Percentiles rank a stretch among this genome's conserved stretches.
Evolutionary conservation across 2,888 invertebrate genomes (phyloP).

Genomic region (Synanthedon myopaeformis): DNA sequence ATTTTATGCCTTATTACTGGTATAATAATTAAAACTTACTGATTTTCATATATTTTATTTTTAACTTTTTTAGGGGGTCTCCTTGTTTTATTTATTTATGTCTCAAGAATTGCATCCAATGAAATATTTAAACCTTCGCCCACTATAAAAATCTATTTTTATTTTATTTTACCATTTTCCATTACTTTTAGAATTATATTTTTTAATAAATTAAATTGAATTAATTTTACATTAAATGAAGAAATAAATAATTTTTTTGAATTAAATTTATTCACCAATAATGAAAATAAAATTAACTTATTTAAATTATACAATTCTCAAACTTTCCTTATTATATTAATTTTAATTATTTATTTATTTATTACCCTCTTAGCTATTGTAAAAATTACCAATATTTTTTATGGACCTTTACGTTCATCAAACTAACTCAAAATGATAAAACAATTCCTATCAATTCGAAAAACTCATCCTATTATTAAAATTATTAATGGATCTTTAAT

Average conservation of each 20-base stretch:
- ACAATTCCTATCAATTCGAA: conserved; percentile 44
- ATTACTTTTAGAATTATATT: conserved; percentile 20
- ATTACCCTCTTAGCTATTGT: conserved; percentile 69
- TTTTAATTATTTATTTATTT: conserved; percentile 72
- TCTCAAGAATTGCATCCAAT: conserved; percentile 73
- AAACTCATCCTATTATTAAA: conserved; percentile 61
- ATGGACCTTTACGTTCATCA: conserved; percentile 59
- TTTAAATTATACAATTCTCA: conserved; percentile 67
- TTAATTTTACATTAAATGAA: conserved; percentile 36
- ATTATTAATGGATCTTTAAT: conserved; percentile 71
- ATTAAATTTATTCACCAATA: conserved; percentile 22
- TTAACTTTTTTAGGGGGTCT: conserved; percentile 74
- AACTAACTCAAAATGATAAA: conserved; percentile 30
- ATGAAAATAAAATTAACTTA: conserved; percentile 56
- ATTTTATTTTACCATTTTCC: conserved; percentile 18
- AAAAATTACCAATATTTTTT: conserved; percentile 70
- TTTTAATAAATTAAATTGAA: conserved; percentile 29
- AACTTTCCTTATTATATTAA: conserved; percentile 55
- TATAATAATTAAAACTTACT: conserved; percentile 59
- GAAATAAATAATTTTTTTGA: conserved; percentile 23
- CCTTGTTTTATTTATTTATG: conserved; percentile 75
- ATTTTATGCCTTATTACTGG: conserved; percentile 55
- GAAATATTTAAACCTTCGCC: conserved; percentile 62
- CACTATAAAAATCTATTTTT: conserved; percentile 23
- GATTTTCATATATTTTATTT: conserved; percentile 74